Base-by-base conservation (phyloP, 2,797 vertebrate genomes). In the Enteromius paludinosus region DNA sequence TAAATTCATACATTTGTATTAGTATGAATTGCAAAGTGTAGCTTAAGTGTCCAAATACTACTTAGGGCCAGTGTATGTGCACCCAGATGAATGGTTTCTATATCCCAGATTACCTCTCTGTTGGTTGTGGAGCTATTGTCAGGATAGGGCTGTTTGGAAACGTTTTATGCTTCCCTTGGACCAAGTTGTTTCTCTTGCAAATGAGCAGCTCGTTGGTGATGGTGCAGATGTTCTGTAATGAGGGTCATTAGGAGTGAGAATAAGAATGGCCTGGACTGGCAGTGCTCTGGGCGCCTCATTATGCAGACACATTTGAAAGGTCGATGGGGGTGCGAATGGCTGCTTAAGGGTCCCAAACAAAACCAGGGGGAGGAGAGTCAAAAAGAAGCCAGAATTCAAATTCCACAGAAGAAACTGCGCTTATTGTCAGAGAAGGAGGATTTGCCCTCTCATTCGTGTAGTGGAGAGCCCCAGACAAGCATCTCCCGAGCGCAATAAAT, bases 171-270 rank as follows among this genome's bases (percentile, higher is more conserved):
- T 83, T 49, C 78, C 33, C 78, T 76, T 78, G 28, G 81, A 64
- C 28, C 65, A 77, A 20, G 64, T 79, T 71, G 59, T 82, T 89
- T 88, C 79, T 79, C 65, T 85, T 88, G 88, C 84, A 88, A 87
- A 89, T 89, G 86, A 89, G 80, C 49, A 70, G 66, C 49, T 82
- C 28, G 56, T 73, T 88, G 86, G 78, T 88, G 89, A 92, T 88
- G 88, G 85, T 86, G 87, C 89, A 86, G 87, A 90, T 90, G 88
- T 86, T 68, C 80, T 80, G 89, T 91, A 89, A 94, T 94, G 92
- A 91, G 90, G 89, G 92, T 93, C 92, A 95, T 95, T 95, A 94
- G 88, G 75, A 88, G 76, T 83, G 83, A 82, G 92, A 93, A 94
- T 94, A 59, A 92, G 92, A 95, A 95, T 91, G 59, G 90, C 84